Evolutionary conservation across 1,140 invertebrate species (phyloP), one percentile per base, ranked within the genome.

Genomic region (Elymnias hypermnestra): DNA sequence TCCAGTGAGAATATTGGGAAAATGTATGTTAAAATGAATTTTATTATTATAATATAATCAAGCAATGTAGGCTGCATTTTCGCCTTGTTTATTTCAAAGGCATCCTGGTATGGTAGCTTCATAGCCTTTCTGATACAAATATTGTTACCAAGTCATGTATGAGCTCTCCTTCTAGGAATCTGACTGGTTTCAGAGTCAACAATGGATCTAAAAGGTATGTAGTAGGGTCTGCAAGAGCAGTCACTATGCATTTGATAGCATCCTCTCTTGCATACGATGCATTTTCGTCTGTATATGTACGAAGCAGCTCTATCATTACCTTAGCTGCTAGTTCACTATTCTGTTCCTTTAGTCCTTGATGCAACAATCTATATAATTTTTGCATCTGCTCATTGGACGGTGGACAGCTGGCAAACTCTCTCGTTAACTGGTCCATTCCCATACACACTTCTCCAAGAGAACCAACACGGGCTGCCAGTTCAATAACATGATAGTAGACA

Each of bases 141-240:
- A 98, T 96, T 10, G 93, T 94, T n/a, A 99, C 88, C 22, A 99
- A 86, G 86, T 99, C 96, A 78, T 99, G 94, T 65, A 99, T 98
- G 0, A 95, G 89, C 88, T 98, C 96, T 47, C 97, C 94, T 87
- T 98, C 95, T n/a, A 99, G 87, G 75, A 97, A 97, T 53, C 95
- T 91, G 1, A 99, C 97, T 8, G 98, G 97, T 87, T 98, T 98
- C 10, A 99, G 83, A 5, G 94, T 90, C 8, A 99, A 87, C 9
- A 99, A 87, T 45, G 98, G 97, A 82, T 99, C 97, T 57, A 99
- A 87, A 6, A 99, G 89, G 84, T 98, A 98, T 64, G 96, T 97
- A 62, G 94, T 96, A 23, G 97, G 96, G 86, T 99, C 97, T 23
- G 94, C 96, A 38, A 99, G 84, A 38, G 96, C 97, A 9, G 97